These are phyloP conservation scores for Caenorhabditis elegans DNA, from an alignment of 1,140 invertebrate species.

Conservation along the genomic window DNA sequence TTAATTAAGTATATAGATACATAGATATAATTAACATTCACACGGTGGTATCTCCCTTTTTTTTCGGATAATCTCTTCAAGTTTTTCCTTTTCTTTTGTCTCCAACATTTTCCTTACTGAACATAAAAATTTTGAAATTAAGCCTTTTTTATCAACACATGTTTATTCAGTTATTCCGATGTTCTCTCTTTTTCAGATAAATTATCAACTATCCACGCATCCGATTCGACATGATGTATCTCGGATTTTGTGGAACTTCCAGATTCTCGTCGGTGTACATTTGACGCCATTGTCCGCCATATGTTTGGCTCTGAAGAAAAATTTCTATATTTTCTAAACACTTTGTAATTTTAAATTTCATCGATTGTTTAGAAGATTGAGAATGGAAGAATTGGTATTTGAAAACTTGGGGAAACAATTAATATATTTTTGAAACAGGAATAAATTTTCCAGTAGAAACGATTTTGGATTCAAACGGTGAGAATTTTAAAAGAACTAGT, in stretches of 20 bases:
- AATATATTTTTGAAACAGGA: too few relatives aligned
- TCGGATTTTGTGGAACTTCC: not conserved
- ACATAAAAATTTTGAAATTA: too few relatives aligned
- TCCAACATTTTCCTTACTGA: too few relatives aligned
- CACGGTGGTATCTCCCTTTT: not conserved
- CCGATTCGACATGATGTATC: conserved; percentile 26
- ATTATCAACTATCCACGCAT: not conserved
- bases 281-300: conserved; percentile 16
- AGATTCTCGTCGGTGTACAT: conserved; percentile 22
- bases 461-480: too few relatives aligned
- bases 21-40: not conserved
- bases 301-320: not conserved
- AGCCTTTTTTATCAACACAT: not conserved
- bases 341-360: too few relatives aligned
- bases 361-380: too few relatives aligned
- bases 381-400: too few relatives aligned
- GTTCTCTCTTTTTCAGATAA: not conserved
- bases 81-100: not conserved
- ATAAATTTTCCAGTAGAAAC: too few relatives aligned
- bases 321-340: not conserved
- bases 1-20: conserved; percentile 6
- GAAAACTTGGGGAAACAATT: too few relatives aligned
- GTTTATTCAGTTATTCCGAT: not conserved
- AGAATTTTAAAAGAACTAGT: too few relatives aligned
- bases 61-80: not conserved